Conservation (phyloP, 2,888 invertebrate genomes). For the Scaptomyza tumidula region DNA sequence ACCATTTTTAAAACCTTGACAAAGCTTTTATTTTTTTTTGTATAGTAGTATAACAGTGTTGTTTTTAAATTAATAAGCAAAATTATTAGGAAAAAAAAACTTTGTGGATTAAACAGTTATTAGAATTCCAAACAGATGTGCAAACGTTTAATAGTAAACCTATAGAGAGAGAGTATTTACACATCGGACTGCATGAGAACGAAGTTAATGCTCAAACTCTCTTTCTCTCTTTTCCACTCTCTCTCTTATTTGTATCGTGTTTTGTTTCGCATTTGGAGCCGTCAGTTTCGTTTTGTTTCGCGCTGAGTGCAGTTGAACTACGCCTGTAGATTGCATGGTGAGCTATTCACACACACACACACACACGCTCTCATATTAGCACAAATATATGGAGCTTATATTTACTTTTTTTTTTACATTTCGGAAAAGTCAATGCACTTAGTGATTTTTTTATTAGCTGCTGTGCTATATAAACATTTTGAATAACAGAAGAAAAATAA, state of each 20-base stretch:
- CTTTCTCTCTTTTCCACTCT: slow-evolving; percentile 6
- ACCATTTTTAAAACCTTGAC: slow-evolving; percentile 11
- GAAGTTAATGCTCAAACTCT: slow-evolving; percentile 4
- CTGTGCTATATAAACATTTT: slow-evolving; percentile 27
- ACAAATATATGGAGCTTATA: slow-evolving; percentile 34
- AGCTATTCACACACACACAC: slow-evolving; percentile 18
- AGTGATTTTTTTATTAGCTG: slow-evolving; percentile 10
- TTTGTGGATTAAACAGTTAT: not conserved
- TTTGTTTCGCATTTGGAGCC: slow-evolving; percentile 35
- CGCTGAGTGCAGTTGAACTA: slow-evolving; percentile 68
- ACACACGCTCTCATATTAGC: slow-evolving; percentile 1
- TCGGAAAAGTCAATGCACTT: slow-evolving; percentile 63
- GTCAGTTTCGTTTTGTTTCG: slow-evolving; percentile 69
- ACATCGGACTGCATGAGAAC: slow-evolving; percentile 11
- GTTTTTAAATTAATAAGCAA: not conserved
- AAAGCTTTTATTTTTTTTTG: not conserved
- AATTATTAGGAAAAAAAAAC: not conserved
- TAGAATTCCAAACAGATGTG: slow-evolving; percentile 25
- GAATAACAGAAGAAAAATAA: slow-evolving; percentile 12
- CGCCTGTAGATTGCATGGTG: slow-evolving; percentile 42
- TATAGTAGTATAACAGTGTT: too few relatives aligned
- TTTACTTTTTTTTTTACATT: slow-evolving; percentile 8
- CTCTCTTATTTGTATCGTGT: slow-evolving; percentile 26
- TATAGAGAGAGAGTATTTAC: slow-evolving; percentile 37
- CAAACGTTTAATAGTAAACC: slow-evolving; percentile 9